Percentiles rank a stretch among this genome's conserved stretches.
These are phyloP conservation scores for Heteromormyrus szaboi DNA, from an alignment of 2,797 vertebrate species.

Conservation along the genomic window DNA sequence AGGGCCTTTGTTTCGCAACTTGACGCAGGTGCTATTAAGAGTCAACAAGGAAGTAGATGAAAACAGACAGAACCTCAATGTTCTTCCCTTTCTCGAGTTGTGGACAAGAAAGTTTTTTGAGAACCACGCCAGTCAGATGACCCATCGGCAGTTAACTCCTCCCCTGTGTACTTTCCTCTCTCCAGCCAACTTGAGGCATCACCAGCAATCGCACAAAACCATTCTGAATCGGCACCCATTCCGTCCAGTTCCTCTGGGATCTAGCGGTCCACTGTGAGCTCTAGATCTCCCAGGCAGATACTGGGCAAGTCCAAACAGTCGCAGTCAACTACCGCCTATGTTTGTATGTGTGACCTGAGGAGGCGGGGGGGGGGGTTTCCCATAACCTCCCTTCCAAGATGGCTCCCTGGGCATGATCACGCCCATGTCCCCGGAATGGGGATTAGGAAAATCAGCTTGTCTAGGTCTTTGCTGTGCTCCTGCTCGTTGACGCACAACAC, in stretches of 20 bases:
- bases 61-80: not conserved
- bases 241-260: slow-evolving; percentile 42
- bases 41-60: not conserved
- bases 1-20: not conserved
- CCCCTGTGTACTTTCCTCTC: not conserved
- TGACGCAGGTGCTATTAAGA: not conserved
- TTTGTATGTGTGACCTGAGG: not conserved
- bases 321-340: not conserved
- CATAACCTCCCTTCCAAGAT: not conserved
- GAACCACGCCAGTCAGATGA: not conserved
- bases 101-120: not conserved
- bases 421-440: not conserved
- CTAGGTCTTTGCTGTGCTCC: not conserved
- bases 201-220: slow-evolving; percentile 28
- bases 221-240: slow-evolving; percentile 49
- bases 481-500: slow-evolving; percentile 18
- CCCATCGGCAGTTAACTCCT: not conserved
- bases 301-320: not conserved
- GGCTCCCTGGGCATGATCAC: not conserved
- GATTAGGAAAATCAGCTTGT: slow-evolving; percentile 14
- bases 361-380: not conserved
- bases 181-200: slow-evolving; percentile 21
- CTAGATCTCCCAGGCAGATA: slow-evolving; percentile 23
- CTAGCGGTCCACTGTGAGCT: slow-evolving; percentile 34
- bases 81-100: not conserved